Base-by-base conservation (phyloP, 2,113 vertebrate species). In the Sylvietta virens region DNA sequence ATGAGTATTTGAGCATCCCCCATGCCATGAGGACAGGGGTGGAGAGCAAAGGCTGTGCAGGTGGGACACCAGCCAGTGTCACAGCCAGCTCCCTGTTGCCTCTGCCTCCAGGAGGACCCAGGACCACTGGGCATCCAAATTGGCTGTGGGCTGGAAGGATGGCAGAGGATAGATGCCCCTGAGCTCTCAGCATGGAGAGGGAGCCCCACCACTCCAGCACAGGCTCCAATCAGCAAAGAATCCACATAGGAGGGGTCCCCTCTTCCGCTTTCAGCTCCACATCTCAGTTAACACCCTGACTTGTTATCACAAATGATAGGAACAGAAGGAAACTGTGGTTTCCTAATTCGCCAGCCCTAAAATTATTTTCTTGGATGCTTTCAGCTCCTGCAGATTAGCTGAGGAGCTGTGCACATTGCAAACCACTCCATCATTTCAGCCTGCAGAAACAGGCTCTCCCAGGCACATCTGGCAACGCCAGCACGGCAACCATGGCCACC, bases 311-410 rank as follows among this genome's bases (percentile, higher is more conserved):
- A 2, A 89, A 23, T 0, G 2, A 70, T 15, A 92, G 39, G 39
- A 95, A 47, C 88, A 90, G 90, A 80, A 93, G 92, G 94, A 96
- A 95, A 86, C 1, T 2, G 58, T 6, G 11, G 86, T 72, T 96
- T 96, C 71, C 85, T 82, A 79, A 19, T 22, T 53, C 0, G 0
- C 18, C 62, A 54, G 31, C 42, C 50, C 23, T 42, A 28, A 48
- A 51, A 74, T 80, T 72, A 65, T 54, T 50, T 64, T 45, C 51
- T 64, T 1, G 1, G 18, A 15, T 65, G 71, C 26, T 83, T 77
- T 81, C 50, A 31, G 74, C 54, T 74, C 35, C 83, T 86, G 39
- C 61, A 78, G 69, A 39, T 58, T 26, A 91, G 56, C 47, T 5
- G 5, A 72, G 73, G 66, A 82, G 31, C 74, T 14, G 21, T 9